Base-by-base conservation (phyloP, 2,797 vertebrate genomes). In the Cryptoblepharus egeriae region DNA sequence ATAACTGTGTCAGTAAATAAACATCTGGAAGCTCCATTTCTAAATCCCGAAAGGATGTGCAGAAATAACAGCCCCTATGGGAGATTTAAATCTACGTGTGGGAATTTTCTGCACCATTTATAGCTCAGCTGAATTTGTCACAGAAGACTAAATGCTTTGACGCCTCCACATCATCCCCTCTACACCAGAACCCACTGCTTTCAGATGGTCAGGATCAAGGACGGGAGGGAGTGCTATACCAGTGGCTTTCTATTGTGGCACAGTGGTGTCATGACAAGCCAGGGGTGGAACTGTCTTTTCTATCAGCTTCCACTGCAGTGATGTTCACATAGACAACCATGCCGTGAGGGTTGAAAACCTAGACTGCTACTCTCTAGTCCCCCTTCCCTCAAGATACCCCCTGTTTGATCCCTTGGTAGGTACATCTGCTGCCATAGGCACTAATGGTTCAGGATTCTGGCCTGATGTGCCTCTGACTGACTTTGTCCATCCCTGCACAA, bases 1-100 rank as follows among this genome's bases (percentile, higher is more conserved):
- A 75, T 86, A 85, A 88, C 86, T 91, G 89, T 49, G 35, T 76
- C 13, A 0, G 2, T 81, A 81, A 80, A 24, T 28, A 71, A 80
- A 68, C 89, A 87, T 84, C 88, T 89, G 91, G 84, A 79, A 35
- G 20, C 1, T 1, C 3, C 0, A 18, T 73, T 0, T 18, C 22
- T 86, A 75, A 91, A 68, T 80, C 68, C 15, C 26, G 16, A 63
- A 74, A 5, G 16, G 79, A 64, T 9, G 58, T 49, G 60, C 20
- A 6, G 35, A 65, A 73, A 72, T 73, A 78, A 70, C 69, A 67
- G 26, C 24, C 39, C 49, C 45, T n/a, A 7, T 58, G 37, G 37
- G 79, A 9, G 80, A 81, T 75, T 81, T 75, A 81, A 75, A 81
- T 57, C 71, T 39, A 39, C 60, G 37, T 81, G 61, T 74, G 70